Percentiles rank a stretch among this genome's conserved stretches.
Conservation (phyloP, 2,888 invertebrate species). For the Tetramorium bicarinatum region DNA sequence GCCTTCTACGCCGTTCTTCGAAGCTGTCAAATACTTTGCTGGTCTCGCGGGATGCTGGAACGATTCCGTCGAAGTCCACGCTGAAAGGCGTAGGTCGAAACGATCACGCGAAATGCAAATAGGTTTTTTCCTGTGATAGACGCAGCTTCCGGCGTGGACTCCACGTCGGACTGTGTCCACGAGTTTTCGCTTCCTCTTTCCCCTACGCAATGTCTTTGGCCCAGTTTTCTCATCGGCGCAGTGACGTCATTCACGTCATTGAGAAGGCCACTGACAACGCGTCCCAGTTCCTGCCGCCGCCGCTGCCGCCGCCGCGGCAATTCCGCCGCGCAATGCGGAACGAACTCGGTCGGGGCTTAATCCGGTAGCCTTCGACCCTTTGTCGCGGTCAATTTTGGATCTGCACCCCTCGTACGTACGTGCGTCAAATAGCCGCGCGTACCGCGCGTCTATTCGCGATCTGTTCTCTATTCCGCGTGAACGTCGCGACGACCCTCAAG, state of each 20-base stretch:
- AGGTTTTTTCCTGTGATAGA: conserved; percentile 47
- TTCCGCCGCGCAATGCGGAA: conserved; percentile 63
- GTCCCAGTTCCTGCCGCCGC: conserved; percentile 79
- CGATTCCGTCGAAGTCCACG: too few species aligned
- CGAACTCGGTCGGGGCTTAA: conserved; percentile 67
- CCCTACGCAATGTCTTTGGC: conserved; percentile 75
- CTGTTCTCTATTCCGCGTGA: background rate
- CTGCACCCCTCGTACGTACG: background rate
- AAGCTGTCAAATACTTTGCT: background rate
- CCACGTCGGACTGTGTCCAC: background rate
- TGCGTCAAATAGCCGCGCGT: conserved; percentile 6
- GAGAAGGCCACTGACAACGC: conserved; percentile 81
- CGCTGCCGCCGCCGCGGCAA: background rate
- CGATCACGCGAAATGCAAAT: background rate
- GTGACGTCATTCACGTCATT: conserved; percentile 85
- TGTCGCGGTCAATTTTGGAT: conserved; percentile 44
- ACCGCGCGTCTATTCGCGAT: background rate
- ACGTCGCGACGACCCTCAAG: background rate
- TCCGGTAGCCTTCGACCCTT: conserved; percentile 60
- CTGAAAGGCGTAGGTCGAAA: background rate
- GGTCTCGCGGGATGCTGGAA: background rate
- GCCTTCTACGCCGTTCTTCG: background rate
- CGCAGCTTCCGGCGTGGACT: conserved; percentile 4
- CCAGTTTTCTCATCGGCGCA: conserved; percentile 79
- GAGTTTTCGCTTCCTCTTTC: conserved; percentile 52